These are phyloP conservation scores for Lerista edwardsae DNA, from an alignment of 2,797 vertebrate genomes.

Conservation along the genomic window DNA sequence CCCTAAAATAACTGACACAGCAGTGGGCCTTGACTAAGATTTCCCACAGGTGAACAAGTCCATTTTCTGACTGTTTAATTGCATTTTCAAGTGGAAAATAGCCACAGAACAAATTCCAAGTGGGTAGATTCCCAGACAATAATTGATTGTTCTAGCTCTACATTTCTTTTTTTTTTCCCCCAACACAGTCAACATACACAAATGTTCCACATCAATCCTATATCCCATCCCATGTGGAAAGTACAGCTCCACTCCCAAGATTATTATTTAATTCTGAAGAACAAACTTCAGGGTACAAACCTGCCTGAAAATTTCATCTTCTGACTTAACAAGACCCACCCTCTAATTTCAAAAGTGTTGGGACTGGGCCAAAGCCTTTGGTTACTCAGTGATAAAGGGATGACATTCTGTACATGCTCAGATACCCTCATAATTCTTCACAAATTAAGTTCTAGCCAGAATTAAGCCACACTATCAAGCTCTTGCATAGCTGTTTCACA, in stretches of 20 bases:
- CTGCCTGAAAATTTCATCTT: background rate
- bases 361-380: background rate
- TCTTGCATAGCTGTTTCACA: background rate
- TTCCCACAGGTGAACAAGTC: too few relatives aligned
- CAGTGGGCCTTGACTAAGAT: too few relatives aligned
- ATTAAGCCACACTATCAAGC: background rate
- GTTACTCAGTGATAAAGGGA: background rate
- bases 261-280: background rate
- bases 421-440: background rate
- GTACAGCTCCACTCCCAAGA: background rate
- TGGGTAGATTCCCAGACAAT: background rate
- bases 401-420: background rate
- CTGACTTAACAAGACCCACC: background rate
- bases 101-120: background rate
- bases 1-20: too few relatives aligned
- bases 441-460: background rate
- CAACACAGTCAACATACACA: background rate
- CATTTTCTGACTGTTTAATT: too few relatives aligned
- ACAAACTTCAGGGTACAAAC: background rate
- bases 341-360: background rate
- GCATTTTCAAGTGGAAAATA: too few relatives aligned
- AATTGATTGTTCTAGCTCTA: background rate
- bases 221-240: background rate
- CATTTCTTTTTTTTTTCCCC: background rate
- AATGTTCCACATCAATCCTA: background rate